Evolutionary conservation across 2,888 invertebrate genomes (phyloP).

Genomic region (Lasioglossum calceatum): DNA sequence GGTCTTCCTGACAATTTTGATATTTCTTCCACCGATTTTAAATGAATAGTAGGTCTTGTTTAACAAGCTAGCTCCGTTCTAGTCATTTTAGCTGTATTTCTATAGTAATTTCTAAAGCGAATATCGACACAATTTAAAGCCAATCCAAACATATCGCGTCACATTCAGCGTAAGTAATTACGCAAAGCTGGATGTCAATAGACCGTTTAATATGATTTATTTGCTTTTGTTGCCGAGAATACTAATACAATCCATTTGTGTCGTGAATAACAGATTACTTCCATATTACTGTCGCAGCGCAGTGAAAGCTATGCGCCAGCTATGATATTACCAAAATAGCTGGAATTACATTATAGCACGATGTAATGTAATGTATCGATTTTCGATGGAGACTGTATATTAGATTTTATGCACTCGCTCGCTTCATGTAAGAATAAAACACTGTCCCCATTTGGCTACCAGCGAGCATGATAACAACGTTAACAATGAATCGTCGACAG

Average conservation of each 20-base stretch:
- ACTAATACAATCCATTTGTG: conserved; percentile 6
- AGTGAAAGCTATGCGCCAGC: not conserved
- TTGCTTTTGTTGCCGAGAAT: conserved; percentile 2
- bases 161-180: not conserved
- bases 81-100: not conserved
- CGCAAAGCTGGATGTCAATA: not conserved
- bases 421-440: not conserved
- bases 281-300: not conserved
- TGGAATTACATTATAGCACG: conserved; percentile 2
- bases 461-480: not conserved
- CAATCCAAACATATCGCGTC: not conserved
- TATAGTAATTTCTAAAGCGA: not conserved
- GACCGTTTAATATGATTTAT: not conserved
- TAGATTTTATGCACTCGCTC: not conserved
- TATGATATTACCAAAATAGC: conserved; percentile 10
- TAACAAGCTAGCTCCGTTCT: not conserved
- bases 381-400: not conserved
- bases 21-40: too few relatives aligned
- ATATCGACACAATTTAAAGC: not conserved
- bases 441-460: not conserved
- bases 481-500: not conserved
- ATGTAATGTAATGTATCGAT: not conserved
- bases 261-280: conserved; percentile 1
- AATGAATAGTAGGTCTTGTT: too few relatives aligned
- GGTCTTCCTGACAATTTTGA: too few relatives aligned